A percentile compares a stretch with the other conserved stretches of the same genome.
Evolutionary conservation across 1,140 invertebrate species (phyloP).

Genomic region (Hirudo medicinalis): DNA sequence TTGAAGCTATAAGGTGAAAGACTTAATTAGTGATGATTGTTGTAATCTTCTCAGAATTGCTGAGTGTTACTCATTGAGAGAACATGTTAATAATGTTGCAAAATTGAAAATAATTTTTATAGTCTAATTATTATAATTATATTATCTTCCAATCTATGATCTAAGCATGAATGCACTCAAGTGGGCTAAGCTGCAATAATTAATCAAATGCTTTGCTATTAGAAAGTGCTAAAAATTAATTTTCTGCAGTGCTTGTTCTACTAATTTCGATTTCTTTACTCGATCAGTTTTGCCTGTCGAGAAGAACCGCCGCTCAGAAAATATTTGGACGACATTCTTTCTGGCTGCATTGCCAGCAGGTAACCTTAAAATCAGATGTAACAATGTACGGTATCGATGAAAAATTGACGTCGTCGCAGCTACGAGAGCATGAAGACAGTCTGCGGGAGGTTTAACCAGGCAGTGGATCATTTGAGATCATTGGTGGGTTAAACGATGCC

Average conservation of each 20-base stretch:
- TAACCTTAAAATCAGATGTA: not conserved
- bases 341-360: not conserved
- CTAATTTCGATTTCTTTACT: too few relatives aligned
- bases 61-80: too few relatives aligned
- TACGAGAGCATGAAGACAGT: conserved; percentile 88
- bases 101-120: too few relatives aligned
- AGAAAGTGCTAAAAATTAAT: too few relatives aligned
- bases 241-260: too few relatives aligned
- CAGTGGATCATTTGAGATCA: conserved; percentile 66
- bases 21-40: not conserved
- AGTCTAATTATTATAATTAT: too few relatives aligned
- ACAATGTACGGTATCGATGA: not conserved
- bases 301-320: not conserved
- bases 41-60: too few relatives aligned
- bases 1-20: not conserved
- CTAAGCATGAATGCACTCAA: too few relatives aligned
- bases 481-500: not conserved
- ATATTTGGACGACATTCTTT: not conserved
- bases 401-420: conserved; percentile 41
- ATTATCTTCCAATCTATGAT: too few relatives aligned
- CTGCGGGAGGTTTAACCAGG: conserved; percentile 87
- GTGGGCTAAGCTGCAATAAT: too few relatives aligned
- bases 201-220: too few relatives aligned
- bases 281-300: conserved; percentile 4
- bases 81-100: too few relatives aligned